Evolutionary conservation across 2,113 vertebrate species (phyloP).

Genomic region (Dunckerocampus dactyliophorus): DNA sequence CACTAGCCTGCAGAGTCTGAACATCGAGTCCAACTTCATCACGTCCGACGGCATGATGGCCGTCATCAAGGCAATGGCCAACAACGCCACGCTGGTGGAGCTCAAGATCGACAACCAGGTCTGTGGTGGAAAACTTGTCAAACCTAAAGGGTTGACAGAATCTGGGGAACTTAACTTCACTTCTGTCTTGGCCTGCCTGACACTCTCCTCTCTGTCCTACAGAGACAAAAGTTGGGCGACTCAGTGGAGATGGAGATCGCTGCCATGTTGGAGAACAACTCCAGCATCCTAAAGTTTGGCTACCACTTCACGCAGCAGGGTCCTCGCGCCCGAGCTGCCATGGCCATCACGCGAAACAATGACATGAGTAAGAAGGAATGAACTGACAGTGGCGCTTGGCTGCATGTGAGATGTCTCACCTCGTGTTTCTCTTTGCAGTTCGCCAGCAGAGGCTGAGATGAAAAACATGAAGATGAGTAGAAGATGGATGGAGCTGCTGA

Average conservation of each 20-base stretch:
- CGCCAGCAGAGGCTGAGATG: constrained; percentile 77
- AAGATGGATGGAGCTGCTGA: not conserved
- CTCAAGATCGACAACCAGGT: constrained; percentile 94
- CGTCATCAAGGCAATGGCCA: constrained; percentile 79
- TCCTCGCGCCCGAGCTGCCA: constrained; percentile 84
- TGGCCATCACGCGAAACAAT: constrained; percentile 89
- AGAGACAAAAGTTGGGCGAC: constrained; percentile 89
- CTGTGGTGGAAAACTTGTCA: not conserved
- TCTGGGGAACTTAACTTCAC: not conserved
- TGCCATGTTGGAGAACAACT: constrained; percentile 86
- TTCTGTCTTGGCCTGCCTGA: not conserved
- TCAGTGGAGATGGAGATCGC: constrained; percentile 95
- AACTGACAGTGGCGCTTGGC: too few relatives aligned
- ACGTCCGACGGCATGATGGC: constrained; percentile 85
- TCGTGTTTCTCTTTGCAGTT: constrained; percentile 50
- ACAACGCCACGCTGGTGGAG: constrained; percentile 78
- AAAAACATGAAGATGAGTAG: constrained; percentile 19
- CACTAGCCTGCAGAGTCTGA: constrained; percentile 85
- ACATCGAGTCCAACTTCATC: constrained; percentile 97
- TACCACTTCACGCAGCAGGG: constrained; percentile 96
- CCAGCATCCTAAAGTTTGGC: constrained; percentile 84
- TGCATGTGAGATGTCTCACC: not conserved
- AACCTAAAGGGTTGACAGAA: not conserved
- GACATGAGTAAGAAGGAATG: constrained; percentile 79
- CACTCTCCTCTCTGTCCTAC: not conserved